Base-by-base conservation (phyloP, 1,140 invertebrate species). In the Acromyrmex heyeri region DNA sequence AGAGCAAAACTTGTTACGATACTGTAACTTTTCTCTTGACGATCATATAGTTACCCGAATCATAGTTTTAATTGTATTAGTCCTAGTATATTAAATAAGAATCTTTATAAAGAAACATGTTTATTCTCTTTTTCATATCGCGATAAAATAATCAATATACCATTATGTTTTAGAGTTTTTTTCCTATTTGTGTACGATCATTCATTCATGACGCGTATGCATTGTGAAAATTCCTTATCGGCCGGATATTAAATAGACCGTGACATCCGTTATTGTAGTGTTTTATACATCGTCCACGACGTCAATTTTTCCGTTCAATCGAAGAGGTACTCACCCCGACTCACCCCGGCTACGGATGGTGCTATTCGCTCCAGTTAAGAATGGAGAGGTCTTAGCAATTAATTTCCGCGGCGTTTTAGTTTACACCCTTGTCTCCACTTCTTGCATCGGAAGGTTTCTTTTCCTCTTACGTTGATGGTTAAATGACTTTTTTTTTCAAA, bases 191-290 rank as follows among this genome's bases (percentile, higher is more conserved):
- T 34, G n/a, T 21, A 53, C 21, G 38, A 34, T 50, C 44, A 30
- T 67, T 69, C 24, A 64, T 86, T 86, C 50, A 27, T 8, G 72
- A 18, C 18, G 6, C 59, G 48, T 77, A 21, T 7, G 2, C 38
- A 67, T 12, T 27, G 62, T 21, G 77, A 24, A 14, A 30, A 2
- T n/a, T 55, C 3, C 75, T 88, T 77, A 76, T 21, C 55, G 27
- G n/a, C 78, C 62, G 38, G 55, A 86, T 88, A 89, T 89, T 89
- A 89, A 86, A 73, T 82, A 85, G 82, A 89, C 87, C 53, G 87
- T 89, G 87, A 73, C 78, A 89, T 69, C 87, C 88, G 88, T 75
- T 77, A 69, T 73, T 75, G 75, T 79, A 88, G 55, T 87, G 73
- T 86, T 89, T 86, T 86, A 86, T 89, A 79, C 62, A 7, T 79